Evolutionary conservation across 2,797 vertebrate genomes (phyloP), one percentile per base, ranked within the genome.

Genomic region (Acanthurus lineatus): DNA sequence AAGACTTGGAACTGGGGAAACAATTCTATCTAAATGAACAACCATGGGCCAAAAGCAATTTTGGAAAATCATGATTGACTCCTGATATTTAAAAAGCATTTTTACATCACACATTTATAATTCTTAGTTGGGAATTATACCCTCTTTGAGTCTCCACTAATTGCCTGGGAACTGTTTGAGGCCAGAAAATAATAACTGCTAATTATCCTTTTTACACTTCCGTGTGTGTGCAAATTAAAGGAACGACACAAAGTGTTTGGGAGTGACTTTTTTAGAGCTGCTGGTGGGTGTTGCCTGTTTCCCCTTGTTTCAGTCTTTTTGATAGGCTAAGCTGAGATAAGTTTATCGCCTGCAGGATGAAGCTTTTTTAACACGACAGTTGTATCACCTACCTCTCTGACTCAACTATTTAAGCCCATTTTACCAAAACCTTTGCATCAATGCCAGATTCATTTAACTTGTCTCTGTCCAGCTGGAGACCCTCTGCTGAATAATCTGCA

Each of bases 401-500:
- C 49, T 1, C 1, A 68, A 28, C 35, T 4, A 22, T 47, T 48
- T 19, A 6, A 40, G 28, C 28, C 6, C 2, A 5, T 58, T 63
- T 65, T 49, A 7, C 45, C 61, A 42, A 48, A 57, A 72, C 6
- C 49, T 53, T 49, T 71, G 15, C 49, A 61, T 66, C 12, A 35
- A 10, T 10, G 16, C 47, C 10, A 45, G 9, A 61, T 63, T 9
- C 10, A 28, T 15, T 19, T 5, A 73, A 51, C 25, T 10, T 32
- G 60, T 79, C 5, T 19, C 25, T 7, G 0, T 48, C n/a, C 42
- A 53, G 61, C 52, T 72, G 59, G 25, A 25, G 12, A 51, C 53
- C 68, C n/a, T 58, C 6, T 64, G 58, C 42, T 82, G 52, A 79
- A 76, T 76, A 67, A 66, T 76, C 51, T 62, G 53, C 53, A 17